phyloP scores from a whole-genome alignment of 2,113 vertebrate species.

The Oncorhynchus keta region DNA sequence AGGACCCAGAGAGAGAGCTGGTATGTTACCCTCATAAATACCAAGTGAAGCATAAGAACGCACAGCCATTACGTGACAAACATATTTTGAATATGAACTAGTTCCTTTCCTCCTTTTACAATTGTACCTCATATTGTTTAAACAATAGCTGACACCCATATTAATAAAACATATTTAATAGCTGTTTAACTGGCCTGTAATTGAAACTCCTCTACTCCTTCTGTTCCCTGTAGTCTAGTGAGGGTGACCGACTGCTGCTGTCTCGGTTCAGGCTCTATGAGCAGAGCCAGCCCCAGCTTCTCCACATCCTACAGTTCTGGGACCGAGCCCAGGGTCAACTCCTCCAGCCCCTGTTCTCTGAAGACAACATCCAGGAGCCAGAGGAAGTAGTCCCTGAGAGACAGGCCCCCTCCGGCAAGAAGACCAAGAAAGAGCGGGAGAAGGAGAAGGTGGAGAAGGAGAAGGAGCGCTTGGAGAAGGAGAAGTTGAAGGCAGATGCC shows the following conservation, averaged over 20 bases:
- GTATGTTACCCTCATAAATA: background rate
- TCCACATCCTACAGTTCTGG: conserved; percentile 75
- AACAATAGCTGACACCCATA: too few species aligned
- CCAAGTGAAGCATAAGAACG: too few species aligned
- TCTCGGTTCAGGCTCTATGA: conserved; percentile 77
- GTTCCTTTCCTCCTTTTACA: too few species aligned
- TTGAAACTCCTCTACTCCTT: background rate
- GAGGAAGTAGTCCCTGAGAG: conserved; percentile 60
- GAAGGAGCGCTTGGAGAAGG: conserved; percentile 45
- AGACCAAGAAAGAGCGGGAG: conserved; percentile 68
- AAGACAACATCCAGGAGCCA: conserved; percentile 44
- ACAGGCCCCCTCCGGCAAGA: conserved; percentile 59
- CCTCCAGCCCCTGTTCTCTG: conserved; percentile 31
- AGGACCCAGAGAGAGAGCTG: conserved; percentile 7
- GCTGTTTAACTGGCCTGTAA: too few species aligned
- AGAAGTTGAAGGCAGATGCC: conserved; percentile 43
- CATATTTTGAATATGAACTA: too few species aligned
- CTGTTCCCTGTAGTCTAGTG: conserved; percentile 19
- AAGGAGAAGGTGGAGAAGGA: conserved; percentile 66
- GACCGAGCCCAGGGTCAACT: conserved; percentile 74
- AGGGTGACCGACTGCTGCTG: conserved; percentile 61
- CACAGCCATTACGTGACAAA: too few species aligned
- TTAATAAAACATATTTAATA: too few species aligned
- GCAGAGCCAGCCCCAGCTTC: conserved; percentile 62
- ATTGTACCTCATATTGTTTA: too few species aligned